Evolutionary conservation across 2,797 vertebrate genomes (phyloP).

Genomic region (Hemitrygon akajei): DNA sequence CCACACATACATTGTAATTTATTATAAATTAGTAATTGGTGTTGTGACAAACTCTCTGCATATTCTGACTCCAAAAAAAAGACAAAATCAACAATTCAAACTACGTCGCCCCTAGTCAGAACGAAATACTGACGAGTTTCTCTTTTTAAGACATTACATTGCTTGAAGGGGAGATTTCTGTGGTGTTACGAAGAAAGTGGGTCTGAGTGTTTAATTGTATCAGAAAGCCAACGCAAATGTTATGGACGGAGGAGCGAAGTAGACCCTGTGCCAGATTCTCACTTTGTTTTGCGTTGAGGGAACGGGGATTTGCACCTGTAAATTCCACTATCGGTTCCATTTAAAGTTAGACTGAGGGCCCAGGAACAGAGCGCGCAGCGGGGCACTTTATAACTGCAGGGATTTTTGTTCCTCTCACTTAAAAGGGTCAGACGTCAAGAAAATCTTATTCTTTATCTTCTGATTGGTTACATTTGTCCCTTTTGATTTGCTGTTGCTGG

Average conservation of each 20-base stretch:
- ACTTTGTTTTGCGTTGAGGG: background rate
- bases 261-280: too few species aligned
- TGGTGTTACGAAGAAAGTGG: background rate
- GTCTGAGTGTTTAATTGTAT: background rate
- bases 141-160: background rate
- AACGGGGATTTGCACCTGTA: background rate
- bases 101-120: background rate
- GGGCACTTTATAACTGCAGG: slow-evolving; percentile 55
- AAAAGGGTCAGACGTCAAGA: slow-evolving; percentile 62
- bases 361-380: background rate
- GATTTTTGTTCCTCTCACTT: slow-evolving; percentile 44
- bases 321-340: too few species aligned
- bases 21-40: too few species aligned
- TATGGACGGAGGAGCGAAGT: background rate
- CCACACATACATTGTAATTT: background rate
- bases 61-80: background rate
- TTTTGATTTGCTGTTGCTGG: slow-evolving; percentile 64
- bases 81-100: background rate
- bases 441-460: slow-evolving; percentile 66
- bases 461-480: slow-evolving; percentile 63
- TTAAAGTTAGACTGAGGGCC: background rate
- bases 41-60: background rate
- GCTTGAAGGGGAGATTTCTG: background rate
- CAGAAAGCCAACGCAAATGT: too few species aligned
- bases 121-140: background rate